Evolutionary conservation across 2,113 vertebrate species (phyloP).

Genomic region (Eulacestoma nigropectus): DNA sequence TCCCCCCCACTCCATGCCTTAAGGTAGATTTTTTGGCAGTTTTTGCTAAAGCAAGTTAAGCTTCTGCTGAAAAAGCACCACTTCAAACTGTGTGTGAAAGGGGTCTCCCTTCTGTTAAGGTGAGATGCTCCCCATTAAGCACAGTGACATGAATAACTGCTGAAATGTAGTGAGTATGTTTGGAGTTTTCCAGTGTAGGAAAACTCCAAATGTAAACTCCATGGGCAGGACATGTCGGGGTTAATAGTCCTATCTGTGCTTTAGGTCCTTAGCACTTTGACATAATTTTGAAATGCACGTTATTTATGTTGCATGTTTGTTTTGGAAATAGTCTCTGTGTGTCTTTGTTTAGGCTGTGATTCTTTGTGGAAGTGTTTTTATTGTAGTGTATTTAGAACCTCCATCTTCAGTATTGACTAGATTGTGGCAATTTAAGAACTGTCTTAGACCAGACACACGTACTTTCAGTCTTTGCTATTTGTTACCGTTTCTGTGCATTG

Average conservation of each 20-base stretch:
- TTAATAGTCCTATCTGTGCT: background rate
- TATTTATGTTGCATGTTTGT: background rate
- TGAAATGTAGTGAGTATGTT: too few species aligned
- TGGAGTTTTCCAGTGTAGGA: background rate
- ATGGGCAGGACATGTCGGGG: accelerated
- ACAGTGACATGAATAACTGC: background rate
- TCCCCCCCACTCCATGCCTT: background rate
- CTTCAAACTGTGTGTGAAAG: background rate
- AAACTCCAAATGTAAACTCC: background rate
- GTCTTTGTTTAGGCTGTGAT: background rate
- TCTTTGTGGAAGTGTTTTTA: background rate
- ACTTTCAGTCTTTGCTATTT: background rate
- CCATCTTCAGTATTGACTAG: background rate
- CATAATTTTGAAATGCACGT: background rate
- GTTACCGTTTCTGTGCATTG: background rate
- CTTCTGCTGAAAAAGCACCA: background rate
- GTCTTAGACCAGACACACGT: background rate
- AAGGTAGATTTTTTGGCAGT: background rate
- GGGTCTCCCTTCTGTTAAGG: background rate
- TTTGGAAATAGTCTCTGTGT: background rate
- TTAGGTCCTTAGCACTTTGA: background rate
- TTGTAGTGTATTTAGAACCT: background rate
- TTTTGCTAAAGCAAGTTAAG: background rate
- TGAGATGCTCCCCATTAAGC: background rate
- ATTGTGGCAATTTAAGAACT: background rate